Evolutionary conservation across 2,888 invertebrate species (phyloP).

Genomic region (Cactoblastis cactorum): DNA sequence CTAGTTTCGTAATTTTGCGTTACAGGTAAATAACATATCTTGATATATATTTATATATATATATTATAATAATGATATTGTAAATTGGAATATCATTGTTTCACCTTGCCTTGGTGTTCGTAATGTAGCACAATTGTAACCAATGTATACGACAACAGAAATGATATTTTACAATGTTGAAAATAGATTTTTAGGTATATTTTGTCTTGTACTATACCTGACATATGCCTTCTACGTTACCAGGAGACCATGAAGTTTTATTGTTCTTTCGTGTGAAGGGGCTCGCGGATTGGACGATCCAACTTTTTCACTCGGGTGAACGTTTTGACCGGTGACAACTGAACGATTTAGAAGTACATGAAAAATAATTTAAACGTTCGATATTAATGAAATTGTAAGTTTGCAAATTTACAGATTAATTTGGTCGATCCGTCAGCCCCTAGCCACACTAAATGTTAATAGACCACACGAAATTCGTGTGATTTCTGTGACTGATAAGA

Average conservation of each 20-base stretch:
- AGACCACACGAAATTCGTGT: conserved; percentile 45
- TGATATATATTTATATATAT: conserved; percentile 65
- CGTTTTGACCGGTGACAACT: neutral
- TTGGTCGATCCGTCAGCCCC: conserved; percentile 38
- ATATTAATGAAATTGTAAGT: neutral
- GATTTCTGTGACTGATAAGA: conserved; percentile 57
- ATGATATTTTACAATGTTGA: conserved; percentile 77
- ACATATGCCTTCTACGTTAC: conserved; percentile 68
- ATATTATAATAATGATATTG: conserved; percentile 49
- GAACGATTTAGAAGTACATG: neutral
- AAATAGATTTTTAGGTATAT: conserved; percentile 75
- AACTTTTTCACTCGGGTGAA: neutral
- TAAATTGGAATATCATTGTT: conserved; percentile 54
- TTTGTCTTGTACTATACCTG: conserved; percentile 64
- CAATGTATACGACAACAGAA: conserved; percentile 75
- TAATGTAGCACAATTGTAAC: conserved; percentile 77
- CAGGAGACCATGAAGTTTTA: conserved; percentile 56
- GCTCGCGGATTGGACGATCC: neutral
- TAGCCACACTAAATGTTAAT: conserved; percentile 38
- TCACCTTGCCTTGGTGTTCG: conserved; percentile 78
- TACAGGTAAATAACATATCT: conserved; percentile 77
- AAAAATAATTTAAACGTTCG: neutral
- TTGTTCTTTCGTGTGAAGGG: conserved; percentile 28
- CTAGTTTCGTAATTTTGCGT: conserved; percentile 57
- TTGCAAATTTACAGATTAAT: neutral